Conservation (phyloP, 1,140 invertebrate genomes). For the Camponotus pennsylvanicus region DNA sequence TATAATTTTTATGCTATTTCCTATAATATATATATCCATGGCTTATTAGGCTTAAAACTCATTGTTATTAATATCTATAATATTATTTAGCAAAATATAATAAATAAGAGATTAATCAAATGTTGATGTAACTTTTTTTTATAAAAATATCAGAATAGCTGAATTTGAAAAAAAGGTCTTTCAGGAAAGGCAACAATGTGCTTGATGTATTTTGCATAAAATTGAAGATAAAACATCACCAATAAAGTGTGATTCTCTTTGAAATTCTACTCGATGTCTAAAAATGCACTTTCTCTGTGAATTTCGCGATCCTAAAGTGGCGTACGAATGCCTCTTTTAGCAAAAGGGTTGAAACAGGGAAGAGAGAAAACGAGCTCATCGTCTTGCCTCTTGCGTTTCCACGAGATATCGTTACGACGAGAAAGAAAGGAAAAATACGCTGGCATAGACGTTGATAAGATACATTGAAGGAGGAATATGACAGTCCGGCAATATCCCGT, state of each 20-base stretch:
- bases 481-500: constrained; percentile 25
- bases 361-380: background rate
- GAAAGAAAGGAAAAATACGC: constrained; percentile 14
- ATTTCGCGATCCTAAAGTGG: background rate
- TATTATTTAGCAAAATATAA: background rate
- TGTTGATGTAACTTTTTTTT: background rate
- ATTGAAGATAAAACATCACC: background rate
- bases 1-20: constrained; percentile 14
- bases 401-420: constrained; percentile 15
- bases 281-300: constrained; percentile 5
- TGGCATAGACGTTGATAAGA: constrained; percentile 13
- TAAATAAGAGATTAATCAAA: background rate
- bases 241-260: background rate
- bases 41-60: background rate
- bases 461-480: constrained; percentile 26
- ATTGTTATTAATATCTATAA: constrained; percentile 7
- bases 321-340: background rate
- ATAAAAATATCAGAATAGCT: background rate
- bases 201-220: background rate
- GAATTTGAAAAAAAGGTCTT: background rate
- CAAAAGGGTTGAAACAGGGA: background rate
- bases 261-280: background rate
- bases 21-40: background rate
- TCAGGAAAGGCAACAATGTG: background rate
- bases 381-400: constrained; percentile 9